These are phyloP conservation scores for Odontothrips loti DNA, from an alignment of 2,888 invertebrate species.

Conservation along the genomic window DNA sequence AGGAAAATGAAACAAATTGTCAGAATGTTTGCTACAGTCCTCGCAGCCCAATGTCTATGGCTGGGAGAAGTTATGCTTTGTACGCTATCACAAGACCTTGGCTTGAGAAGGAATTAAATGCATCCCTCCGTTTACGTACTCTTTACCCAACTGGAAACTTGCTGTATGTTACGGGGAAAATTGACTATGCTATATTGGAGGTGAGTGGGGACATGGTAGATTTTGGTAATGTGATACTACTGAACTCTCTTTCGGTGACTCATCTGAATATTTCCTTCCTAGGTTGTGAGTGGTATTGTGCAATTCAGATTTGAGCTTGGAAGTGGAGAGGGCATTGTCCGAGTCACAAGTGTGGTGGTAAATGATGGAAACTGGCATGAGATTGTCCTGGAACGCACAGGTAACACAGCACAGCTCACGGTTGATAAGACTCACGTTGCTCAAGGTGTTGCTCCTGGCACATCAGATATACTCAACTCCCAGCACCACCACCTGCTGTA, in stretches of 20 bases:
- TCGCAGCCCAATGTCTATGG: slow-evolving; percentile 71
- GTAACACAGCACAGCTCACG: slow-evolving; percentile 70
- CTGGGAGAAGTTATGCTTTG: slow-evolving; percentile 75
- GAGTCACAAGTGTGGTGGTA: slow-evolving; percentile 70
- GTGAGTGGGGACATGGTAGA: slow-evolving; percentile 45
- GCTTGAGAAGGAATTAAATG: slow-evolving; percentile 74
- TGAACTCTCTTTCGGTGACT: not conserved
- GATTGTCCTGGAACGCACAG: slow-evolving; percentile 71
- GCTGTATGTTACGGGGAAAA: slow-evolving; percentile 77
- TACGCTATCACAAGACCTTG: slow-evolving; percentile 63
- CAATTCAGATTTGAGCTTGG: slow-evolving; percentile 92
- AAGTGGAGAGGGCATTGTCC: slow-evolving; percentile 79
- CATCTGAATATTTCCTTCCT: slow-evolving; percentile 38
- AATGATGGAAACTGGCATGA: slow-evolving; percentile 84
- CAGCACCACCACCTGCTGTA: not conserved
- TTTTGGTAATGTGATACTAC: slow-evolving; percentile 24
- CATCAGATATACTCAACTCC: slow-evolving; percentile 63
- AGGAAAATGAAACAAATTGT: slow-evolving; percentile 61
- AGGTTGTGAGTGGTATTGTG: slow-evolving; percentile 74
- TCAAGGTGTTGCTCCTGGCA: slow-evolving; percentile 73
- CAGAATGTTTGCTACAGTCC: slow-evolving; percentile 67
- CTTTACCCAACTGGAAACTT: slow-evolving; percentile 78
- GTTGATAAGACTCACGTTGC: slow-evolving; percentile 71
- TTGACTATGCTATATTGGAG: slow-evolving; percentile 87
- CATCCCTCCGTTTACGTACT: slow-evolving; percentile 77